A percentile compares a stretch with the other conserved stretches of the same genome.
phyloP scores from a whole-genome alignment of 2,113 vertebrate species.

The Antechinus stuartii region DNA sequence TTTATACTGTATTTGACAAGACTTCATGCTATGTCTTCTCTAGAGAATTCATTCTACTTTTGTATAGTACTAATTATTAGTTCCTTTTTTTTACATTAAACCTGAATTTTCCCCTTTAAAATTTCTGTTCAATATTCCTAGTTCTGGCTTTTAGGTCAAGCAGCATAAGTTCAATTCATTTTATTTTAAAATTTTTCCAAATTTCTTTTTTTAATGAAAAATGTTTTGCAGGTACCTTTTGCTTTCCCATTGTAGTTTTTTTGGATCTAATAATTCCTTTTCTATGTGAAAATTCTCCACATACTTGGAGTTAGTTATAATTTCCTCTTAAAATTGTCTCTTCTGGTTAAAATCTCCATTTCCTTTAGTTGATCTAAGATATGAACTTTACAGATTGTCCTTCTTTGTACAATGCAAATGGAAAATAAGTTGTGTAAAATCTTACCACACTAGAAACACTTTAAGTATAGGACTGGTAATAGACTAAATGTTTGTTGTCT shows the following conservation, averaged over 20 bases:
- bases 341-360: no score
- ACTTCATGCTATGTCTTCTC: neutral
- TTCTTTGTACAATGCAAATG: no score
- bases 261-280: neutral
- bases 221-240: neutral
- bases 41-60: neutral
- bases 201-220: neutral
- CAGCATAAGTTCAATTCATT: neutral
- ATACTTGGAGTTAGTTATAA: no score
- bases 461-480: no score
- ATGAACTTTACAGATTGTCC: no score
- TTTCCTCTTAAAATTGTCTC: no score
- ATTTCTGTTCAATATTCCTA: neutral
- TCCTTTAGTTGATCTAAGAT: no score
- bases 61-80: neutral
- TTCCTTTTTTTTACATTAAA: neutral
- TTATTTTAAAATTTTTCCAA: neutral
- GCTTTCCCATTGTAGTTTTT: neutral
- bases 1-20: neutral
- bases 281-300: no score
- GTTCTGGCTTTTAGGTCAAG: neutral
- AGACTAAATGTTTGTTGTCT: no score
- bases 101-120: neutral
- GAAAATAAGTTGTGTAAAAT: no score
- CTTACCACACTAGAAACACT: no score